phyloP scores from a whole-genome alignment of 1,140 invertebrate genomes.

The Drosophila neocordata region DNA sequence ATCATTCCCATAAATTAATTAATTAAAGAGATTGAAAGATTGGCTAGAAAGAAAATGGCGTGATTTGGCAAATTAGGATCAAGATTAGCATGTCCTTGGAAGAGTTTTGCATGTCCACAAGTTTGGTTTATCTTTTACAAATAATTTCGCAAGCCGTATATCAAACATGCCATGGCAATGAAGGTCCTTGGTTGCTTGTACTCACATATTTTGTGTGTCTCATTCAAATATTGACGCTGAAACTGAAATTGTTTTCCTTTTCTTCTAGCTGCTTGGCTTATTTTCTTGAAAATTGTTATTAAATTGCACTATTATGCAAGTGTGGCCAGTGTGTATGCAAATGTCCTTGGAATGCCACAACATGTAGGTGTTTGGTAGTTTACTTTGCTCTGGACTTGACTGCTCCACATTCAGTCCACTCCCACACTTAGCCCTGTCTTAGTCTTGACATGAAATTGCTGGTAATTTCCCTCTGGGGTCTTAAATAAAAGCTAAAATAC shows the following conservation, averaged over 20 bases:
- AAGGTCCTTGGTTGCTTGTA: conserved; percentile 8
- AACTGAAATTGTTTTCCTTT: conserved; percentile 14
- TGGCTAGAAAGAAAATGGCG: conserved; percentile 13
- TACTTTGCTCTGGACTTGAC: not conserved
- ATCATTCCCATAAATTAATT: conserved; percentile 37
- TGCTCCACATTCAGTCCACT: conserved; percentile 1
- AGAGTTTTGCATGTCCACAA: conserved; percentile 42
- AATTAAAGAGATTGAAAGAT: conserved; percentile 19
- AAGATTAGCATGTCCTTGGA: conserved; percentile 30
- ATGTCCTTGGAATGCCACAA: conserved; percentile 59
- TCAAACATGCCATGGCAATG: conserved; percentile 42
- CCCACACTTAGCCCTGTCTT: not conserved
- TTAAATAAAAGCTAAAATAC: not conserved
- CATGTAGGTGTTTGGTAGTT: conserved; percentile 19
- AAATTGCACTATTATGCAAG: conserved; percentile 36
- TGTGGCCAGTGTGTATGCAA: not conserved
- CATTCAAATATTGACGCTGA: conserved; percentile 49
- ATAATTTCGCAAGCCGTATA: not conserved
- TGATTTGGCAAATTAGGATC: conserved; percentile 43
- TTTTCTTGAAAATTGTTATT: conserved; percentile 5
- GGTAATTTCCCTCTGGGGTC: conserved; percentile 40
- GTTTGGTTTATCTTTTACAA: conserved; percentile 25
- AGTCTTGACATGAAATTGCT: conserved; percentile 34
- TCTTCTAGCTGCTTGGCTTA: conserved; percentile 18
- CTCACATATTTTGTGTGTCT: conserved; percentile 16